Percentiles rank a stretch among this genome's conserved stretches.
Evolutionary conservation across 1,140 invertebrate species (phyloP).

Genomic region (Brachionus koreanus): DNA sequence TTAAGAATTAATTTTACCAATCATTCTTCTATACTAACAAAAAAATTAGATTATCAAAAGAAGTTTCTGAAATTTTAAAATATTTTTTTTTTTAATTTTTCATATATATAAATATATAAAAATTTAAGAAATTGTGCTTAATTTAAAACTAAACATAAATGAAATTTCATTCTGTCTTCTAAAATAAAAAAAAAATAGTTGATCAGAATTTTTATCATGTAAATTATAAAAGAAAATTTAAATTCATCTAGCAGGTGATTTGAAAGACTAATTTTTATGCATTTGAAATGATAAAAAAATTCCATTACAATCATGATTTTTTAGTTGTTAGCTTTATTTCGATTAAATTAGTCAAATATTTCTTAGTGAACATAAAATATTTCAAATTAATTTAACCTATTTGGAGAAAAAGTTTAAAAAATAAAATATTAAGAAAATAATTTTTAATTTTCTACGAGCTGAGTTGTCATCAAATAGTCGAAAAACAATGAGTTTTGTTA

Average conservation of each 20-base stretch:
- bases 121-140: too few species aligned
- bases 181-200: too few species aligned
- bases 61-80: too few species aligned
- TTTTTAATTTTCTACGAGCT: not conserved
- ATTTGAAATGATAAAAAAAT: not conserved
- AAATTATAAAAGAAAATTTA: not conserved
- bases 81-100: too few species aligned
- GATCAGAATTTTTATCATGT: too few species aligned
- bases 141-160: too few species aligned
- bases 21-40: too few species aligned
- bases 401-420: not conserved
- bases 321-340: slow-evolving; percentile 28
- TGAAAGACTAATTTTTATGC: not conserved
- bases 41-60: too few species aligned
- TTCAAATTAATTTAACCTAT: slow-evolving; percentile 32
- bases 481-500: slow-evolving; percentile 19
- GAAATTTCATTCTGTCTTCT: too few species aligned
- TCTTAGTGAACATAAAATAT: slow-evolving; percentile 17
- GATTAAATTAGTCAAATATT: not conserved
- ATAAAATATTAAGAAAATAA: not conserved
- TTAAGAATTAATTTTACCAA: too few species aligned
- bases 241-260: not conserved
- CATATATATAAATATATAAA: too few species aligned
- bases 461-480: slow-evolving; percentile 6
- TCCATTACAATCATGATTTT: not conserved